A percentile compares a stretch with the other conserved stretches of the same genome.
phyloP scores from a whole-genome alignment of 2,797 vertebrate species.

The Brotogeris chrysoptera region DNA sequence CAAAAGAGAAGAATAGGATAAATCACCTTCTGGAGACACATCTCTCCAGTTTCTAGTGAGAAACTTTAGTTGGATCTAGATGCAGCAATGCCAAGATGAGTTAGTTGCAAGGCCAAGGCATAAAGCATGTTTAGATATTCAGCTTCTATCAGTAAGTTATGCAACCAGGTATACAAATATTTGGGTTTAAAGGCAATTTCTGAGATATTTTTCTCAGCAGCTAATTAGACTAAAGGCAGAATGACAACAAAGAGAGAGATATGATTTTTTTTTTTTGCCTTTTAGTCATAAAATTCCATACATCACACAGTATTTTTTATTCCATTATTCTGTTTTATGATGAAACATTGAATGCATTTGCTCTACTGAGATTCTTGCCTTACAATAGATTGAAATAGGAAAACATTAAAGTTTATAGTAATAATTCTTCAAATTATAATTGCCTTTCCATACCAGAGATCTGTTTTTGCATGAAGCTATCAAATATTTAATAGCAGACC shows the following conservation, averaged over 20 bases:
- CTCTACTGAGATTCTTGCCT: slow-evolving; percentile 7
- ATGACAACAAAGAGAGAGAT: not conserved
- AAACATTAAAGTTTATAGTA: slow-evolving; percentile 64
- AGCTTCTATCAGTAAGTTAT: not conserved
- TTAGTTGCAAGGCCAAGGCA: not conserved
- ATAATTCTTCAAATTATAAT: slow-evolving; percentile 64
- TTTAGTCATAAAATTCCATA: slow-evolving; percentile 11
- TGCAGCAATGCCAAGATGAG: not conserved
- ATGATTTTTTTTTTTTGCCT: accelerated
- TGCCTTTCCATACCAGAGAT: slow-evolving; percentile 34
- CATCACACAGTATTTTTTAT: not conserved
- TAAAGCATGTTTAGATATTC: not conserved
- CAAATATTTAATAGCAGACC: slow-evolving; percentile 59
- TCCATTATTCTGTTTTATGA: slow-evolving; percentile 40
- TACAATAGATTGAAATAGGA: slow-evolving; percentile 55
- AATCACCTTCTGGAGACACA: not conserved
- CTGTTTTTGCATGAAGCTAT: slow-evolving; percentile 25
- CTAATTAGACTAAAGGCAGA: not conserved
- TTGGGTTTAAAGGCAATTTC: not conserved
- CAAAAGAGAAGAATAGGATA: not conserved
- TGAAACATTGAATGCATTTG: not conserved
- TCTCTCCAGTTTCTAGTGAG: not conserved
- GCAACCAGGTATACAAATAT: not conserved
- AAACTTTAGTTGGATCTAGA: not conserved
- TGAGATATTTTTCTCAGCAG: not conserved